Percentiles rank a stretch among this genome's conserved stretches.
Conservation (phyloP, 2,888 invertebrate genomes). For the Brenthis hecate region DNA sequence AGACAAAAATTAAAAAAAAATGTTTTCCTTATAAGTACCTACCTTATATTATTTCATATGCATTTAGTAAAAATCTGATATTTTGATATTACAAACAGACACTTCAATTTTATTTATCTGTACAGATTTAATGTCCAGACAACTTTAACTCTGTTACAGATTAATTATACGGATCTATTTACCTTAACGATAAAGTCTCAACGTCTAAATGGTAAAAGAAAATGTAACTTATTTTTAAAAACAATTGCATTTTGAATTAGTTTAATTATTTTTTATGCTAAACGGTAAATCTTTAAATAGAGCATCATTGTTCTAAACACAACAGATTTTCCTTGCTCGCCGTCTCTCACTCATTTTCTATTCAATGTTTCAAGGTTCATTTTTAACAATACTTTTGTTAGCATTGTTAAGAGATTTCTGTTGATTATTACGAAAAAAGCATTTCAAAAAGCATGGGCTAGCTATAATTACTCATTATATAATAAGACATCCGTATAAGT, state of each 20-base stretch:
- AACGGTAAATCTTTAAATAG: background rate
- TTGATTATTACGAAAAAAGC: slow-evolving; percentile 6
- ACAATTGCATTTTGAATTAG: background rate
- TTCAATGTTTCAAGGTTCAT: slow-evolving; percentile 21
- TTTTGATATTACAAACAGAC: no score
- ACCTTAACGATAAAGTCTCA: background rate
- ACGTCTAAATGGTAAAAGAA: background rate
- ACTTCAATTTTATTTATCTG: no score
- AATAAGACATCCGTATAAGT: no score
- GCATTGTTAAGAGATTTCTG: slow-evolving; percentile 15
- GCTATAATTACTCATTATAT: no score
- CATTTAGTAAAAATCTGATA: no score
- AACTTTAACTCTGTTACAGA: no score
- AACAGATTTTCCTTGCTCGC: background rate
- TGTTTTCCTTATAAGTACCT: no score
- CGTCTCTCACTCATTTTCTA: slow-evolving; percentile 16
- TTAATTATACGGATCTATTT: background rate
- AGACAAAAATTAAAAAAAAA: no score
- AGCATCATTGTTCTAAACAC: slow-evolving; percentile 6
- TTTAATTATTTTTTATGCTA: background rate
- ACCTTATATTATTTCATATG: no score
- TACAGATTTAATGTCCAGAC: no score
- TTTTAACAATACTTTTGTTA: slow-evolving; percentile 23
- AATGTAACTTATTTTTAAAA: background rate
- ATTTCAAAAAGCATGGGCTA: background rate